Conservation (phyloP, 2,113 vertebrate species). For the Stigmatopora argus region DNA sequence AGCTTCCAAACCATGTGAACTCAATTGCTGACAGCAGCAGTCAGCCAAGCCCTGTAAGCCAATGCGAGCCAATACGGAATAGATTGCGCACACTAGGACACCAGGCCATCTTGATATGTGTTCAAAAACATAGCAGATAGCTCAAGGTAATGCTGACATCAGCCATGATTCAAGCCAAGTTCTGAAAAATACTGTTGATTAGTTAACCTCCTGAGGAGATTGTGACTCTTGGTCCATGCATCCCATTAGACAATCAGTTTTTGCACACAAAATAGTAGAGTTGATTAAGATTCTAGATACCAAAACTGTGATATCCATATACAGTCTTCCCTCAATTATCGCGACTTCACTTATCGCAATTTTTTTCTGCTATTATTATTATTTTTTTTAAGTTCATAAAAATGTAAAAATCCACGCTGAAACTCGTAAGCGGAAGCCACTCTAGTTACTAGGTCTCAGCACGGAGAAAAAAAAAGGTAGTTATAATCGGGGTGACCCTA, state of each 20-base stretch:
- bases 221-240: too few species aligned
- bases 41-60: not conserved
- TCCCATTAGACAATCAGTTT: too few species aligned
- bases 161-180: not conserved
- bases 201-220: not conserved
- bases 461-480: too few species aligned
- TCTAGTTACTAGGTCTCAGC: too few species aligned
- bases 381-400: too few species aligned
- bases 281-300: not conserved
- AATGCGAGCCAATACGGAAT: not conserved
- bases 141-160: not conserved
- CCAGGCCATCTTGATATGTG: not conserved
- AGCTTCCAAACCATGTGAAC: not conserved
- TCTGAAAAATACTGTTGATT: not conserved
- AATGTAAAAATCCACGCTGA: too few species aligned
- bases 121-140: slow-evolving; percentile 2
- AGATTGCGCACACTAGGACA: not conserved
- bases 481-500: too few species aligned
- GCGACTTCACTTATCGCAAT: too few species aligned
- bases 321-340: too few species aligned
- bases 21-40: not conserved
- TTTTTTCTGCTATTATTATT: too few species aligned
- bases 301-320: too few species aligned
- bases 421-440: too few species aligned
- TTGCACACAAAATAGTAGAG: not conserved